Percentiles rank a stretch among this genome's conserved stretches.
Evolutionary conservation across 2,888 invertebrate species (phyloP).

Genomic region (Monopis laevigella): DNA sequence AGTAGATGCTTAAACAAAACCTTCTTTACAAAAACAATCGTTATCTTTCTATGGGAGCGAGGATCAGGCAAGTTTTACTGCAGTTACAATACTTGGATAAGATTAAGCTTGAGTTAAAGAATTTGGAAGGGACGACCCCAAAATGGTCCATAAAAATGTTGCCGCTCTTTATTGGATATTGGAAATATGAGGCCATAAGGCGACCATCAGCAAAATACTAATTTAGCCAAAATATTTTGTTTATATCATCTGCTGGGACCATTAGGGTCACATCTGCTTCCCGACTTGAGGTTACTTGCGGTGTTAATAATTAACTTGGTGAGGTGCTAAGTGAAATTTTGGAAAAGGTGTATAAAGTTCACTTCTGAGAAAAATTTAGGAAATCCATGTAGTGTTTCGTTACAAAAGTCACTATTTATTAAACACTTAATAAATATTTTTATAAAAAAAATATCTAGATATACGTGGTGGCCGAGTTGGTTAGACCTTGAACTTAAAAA

Average conservation of each 20-base stretch:
- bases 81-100: constrained; percentile 44
- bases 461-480: too few species aligned
- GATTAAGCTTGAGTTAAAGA: constrained; percentile 47
- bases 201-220: constrained; percentile 25
- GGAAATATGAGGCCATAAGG: constrained; percentile 30
- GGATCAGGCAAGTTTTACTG: constrained; percentile 36
- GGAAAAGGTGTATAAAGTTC: too few species aligned
- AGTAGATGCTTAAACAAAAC: constrained; percentile 7
- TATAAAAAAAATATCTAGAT: too few species aligned
- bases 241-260: constrained; percentile 10
- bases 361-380: too few species aligned
- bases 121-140: constrained; percentile 24
- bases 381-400: too few species aligned
- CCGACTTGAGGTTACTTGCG: background rate
- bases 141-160: constrained; percentile 26
- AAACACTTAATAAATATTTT: too few species aligned
- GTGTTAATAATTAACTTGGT: too few species aligned
- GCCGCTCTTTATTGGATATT: constrained; percentile 44
- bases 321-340: too few species aligned
- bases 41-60: constrained; percentile 21
- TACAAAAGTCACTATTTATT: too few species aligned
- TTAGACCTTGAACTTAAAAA: too few species aligned
- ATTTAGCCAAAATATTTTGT: constrained; percentile 12
- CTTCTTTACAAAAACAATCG: constrained; percentile 5
- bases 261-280: constrained; percentile 4